These are phyloP conservation scores for Heteropelma amictum DNA, from an alignment of 2,888 invertebrate species.

Conservation along the genomic window DNA sequence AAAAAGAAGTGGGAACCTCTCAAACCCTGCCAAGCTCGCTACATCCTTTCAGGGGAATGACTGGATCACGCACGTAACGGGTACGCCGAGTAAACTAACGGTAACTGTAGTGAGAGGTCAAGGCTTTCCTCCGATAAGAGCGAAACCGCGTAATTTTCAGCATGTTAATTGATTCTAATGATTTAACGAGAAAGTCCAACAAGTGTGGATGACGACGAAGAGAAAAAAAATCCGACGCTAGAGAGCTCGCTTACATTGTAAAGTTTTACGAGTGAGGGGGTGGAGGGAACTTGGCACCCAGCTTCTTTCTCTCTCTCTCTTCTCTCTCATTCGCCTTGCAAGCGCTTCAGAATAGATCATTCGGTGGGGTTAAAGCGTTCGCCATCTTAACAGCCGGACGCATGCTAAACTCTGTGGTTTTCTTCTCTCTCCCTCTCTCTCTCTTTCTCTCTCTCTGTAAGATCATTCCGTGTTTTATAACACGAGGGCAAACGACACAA, in stretches of 20 bases:
- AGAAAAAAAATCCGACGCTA: neutral
- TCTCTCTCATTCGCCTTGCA: slow-evolving; percentile 26
- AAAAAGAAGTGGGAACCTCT: neutral
- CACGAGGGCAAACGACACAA: slow-evolving; percentile 12
- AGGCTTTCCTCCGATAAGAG: slow-evolving; percentile 25
- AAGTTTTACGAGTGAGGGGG: neutral
- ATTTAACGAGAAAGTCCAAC: slow-evolving; percentile 7
- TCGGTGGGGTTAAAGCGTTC: slow-evolving; percentile 66
- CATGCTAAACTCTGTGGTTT: too few species aligned
- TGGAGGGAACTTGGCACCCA: neutral
- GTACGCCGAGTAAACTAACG: slow-evolving; percentile 32
- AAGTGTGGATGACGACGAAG: neutral
- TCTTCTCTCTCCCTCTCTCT: too few species aligned
- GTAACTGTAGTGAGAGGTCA: slow-evolving; percentile 45
- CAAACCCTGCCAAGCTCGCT: neutral
- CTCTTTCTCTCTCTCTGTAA: slow-evolving; percentile 6
- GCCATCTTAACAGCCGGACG: slow-evolving; percentile 47
- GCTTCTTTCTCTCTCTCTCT: neutral
- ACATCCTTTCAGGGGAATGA: slow-evolving; percentile 3
- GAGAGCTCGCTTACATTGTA: too few species aligned
- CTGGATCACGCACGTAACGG: neutral
- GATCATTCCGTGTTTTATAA: slow-evolving; percentile 4
- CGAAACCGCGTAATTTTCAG: slow-evolving; percentile 1
- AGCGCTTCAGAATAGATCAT: slow-evolving; percentile 68
- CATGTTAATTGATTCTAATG: neutral